These are phyloP conservation scores for Dicentrarchus labrax DNA, from an alignment of 2,113 vertebrate genomes.

Conservation along the genomic window DNA sequence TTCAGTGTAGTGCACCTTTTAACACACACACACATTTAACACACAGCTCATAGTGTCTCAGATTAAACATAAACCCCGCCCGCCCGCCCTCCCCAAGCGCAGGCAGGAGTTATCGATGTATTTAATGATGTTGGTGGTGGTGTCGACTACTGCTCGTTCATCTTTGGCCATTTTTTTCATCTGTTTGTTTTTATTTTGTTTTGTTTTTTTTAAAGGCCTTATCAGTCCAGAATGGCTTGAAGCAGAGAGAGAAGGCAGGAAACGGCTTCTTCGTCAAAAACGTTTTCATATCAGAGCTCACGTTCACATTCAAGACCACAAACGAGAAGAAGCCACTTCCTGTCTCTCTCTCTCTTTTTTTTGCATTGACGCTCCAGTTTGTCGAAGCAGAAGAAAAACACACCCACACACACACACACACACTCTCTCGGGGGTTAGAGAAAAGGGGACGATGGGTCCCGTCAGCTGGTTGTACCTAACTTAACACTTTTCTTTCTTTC, in stretches of 20 bases:
- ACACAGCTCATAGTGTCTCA: neutral
- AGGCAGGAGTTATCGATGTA: slow-evolving; percentile 34
- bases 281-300: slow-evolving; percentile 17
- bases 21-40: slow-evolving; percentile 23
- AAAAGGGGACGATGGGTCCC: slow-evolving; percentile 19
- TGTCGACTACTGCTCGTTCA: slow-evolving; percentile 58
- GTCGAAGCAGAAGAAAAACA: slow-evolving; percentile 37
- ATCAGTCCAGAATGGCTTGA: slow-evolving; percentile 47
- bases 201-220: slow-evolving; percentile 26
- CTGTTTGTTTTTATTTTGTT: neutral
- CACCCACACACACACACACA: neutral
- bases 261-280: neutral
- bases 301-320: slow-evolving; percentile 20
- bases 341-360: slow-evolving; percentile 13
- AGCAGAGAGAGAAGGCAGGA: slow-evolving; percentile 20
- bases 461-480: slow-evolving; percentile 65
- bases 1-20: slow-evolving; percentile 69
- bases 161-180: slow-evolving; percentile 23
- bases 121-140: slow-evolving; percentile 46
- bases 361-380: slow-evolving; percentile 23
- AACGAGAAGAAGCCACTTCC: slow-evolving; percentile 41
- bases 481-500: slow-evolving; percentile 71
- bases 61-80: neutral
- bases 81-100: neutral
- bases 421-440: slow-evolving; percentile 17